Percentiles rank a stretch among this genome's conserved stretches.
Conservation (phyloP, 2,888 invertebrate genomes). For the Leucophenga maculata region DNA sequence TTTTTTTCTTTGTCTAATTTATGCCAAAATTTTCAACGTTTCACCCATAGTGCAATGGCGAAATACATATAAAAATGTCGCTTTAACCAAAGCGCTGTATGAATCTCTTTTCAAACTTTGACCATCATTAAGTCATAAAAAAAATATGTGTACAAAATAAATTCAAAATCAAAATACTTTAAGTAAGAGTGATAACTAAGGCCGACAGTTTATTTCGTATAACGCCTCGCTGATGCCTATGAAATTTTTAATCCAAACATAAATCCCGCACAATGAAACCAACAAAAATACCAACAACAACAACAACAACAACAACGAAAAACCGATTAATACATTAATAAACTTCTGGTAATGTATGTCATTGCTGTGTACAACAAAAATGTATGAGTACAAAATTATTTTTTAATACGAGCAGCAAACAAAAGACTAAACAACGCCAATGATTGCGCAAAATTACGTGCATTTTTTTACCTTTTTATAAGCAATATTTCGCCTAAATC, state of each 20-base stretch:
- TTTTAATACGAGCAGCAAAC: background rate
- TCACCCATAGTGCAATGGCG: too few relatives aligned
- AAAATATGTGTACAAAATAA: constrained; percentile 46
- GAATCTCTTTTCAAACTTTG: background rate
- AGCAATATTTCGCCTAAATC: background rate
- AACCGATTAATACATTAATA: constrained; percentile 38
- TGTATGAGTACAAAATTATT: background rate
- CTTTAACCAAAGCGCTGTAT: too few relatives aligned
- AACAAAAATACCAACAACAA: background rate
- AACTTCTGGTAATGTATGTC: constrained; percentile 62
- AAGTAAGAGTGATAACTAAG: constrained; percentile 66
- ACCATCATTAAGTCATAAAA: constrained; percentile 17
- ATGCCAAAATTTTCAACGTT: too few relatives aligned
- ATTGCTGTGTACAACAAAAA: constrained; percentile 47
- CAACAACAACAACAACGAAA: constrained; percentile 23
- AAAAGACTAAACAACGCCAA: constrained; percentile 1
- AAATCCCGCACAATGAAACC: constrained; percentile 3
- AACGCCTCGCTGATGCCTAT: constrained; percentile 54
- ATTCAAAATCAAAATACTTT: constrained; percentile 55
- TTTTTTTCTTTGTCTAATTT: too few relatives aligned
- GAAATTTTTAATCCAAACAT: constrained; percentile 15
- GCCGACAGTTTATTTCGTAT: constrained; percentile 46
- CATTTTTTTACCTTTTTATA: constrained; percentile 5
- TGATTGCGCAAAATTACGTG: constrained; percentile 61
- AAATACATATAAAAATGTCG: too few relatives aligned